phyloP scores from a whole-genome alignment of 1,140 invertebrate species.

The Drosophila baimaii region DNA sequence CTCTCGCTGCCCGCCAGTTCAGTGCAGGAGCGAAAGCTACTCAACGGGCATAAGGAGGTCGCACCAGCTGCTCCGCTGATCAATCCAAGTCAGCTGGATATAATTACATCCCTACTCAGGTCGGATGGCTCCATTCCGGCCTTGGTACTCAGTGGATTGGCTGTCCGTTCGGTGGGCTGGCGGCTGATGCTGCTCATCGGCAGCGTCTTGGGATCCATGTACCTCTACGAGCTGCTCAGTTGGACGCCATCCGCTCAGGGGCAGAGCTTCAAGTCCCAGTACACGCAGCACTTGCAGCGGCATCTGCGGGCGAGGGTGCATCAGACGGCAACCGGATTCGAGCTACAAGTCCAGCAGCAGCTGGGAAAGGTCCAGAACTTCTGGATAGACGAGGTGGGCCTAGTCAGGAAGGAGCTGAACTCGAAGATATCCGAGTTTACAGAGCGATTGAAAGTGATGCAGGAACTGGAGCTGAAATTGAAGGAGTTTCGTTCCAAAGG shows the following conservation, averaged over 20 bases:
- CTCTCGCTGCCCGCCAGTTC: conserved; percentile 15
- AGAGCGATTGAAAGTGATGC: conserved; percentile 3
- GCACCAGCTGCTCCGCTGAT: conserved; percentile 39
- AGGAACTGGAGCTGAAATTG: conserved; percentile 28
- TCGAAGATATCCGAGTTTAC: neutral
- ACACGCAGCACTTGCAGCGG: conserved; percentile 96
- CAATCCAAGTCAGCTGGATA: conserved; percentile 87
- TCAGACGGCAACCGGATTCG: conserved; percentile 98
- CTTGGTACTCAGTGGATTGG: conserved; percentile 91
- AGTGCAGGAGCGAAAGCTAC: conserved; percentile 26
- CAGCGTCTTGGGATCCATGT: conserved; percentile 94
- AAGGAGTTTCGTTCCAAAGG: conserved; percentile 11
- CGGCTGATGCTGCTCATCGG: conserved; percentile 92
- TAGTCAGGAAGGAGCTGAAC: conserved; percentile 2
- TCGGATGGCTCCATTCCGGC: conserved; percentile 93
- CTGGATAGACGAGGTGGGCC: conserved; percentile 4
- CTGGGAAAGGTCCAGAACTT: conserved; percentile 21
- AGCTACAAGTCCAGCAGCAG: conserved; percentile 91
- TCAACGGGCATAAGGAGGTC: conserved; percentile 52
- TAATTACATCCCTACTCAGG: conserved; percentile 86
- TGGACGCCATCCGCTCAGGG: conserved; percentile 99
- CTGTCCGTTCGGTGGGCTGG: conserved; percentile 98
- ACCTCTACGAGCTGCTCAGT: conserved; percentile 97
- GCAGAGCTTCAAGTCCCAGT: conserved; percentile 96
- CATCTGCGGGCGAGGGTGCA: conserved; percentile 95